Conservation (phyloP, 1,140 invertebrate species). For the Holcopasites calliopsidis region DNA sequence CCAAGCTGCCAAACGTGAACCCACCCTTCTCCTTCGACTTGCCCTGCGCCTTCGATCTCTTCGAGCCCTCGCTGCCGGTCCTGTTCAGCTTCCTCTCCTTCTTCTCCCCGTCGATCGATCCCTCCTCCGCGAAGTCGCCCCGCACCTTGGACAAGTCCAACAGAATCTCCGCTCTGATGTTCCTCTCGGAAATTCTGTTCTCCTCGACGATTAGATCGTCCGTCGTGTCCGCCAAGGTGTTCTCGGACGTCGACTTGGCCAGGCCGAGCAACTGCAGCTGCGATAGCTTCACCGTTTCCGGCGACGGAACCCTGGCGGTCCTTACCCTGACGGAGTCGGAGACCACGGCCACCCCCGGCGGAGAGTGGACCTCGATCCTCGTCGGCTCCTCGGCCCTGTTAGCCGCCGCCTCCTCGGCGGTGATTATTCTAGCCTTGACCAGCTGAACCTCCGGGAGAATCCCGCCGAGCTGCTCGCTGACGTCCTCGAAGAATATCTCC, state of each 20-base stretch:
- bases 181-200: slow-evolving; percentile 67
- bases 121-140: slow-evolving; percentile 39
- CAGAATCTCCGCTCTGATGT: slow-evolving; percentile 71
- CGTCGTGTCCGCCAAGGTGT: slow-evolving; percentile 49
- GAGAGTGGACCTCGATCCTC: slow-evolving; percentile 46
- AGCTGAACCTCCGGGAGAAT: slow-evolving; percentile 62
- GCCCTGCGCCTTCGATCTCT: slow-evolving; percentile 13
- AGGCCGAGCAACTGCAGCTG: slow-evolving; percentile 53
- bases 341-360: slow-evolving; percentile 34
- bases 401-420: slow-evolving; percentile 61
- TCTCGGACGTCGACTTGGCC: slow-evolving; percentile 72
- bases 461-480: slow-evolving; percentile 45
- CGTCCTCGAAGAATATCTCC: slow-evolving; percentile 66
- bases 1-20: slow-evolving; percentile 43
- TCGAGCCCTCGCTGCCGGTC: slow-evolving; percentile 58
- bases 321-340: slow-evolving; percentile 32
- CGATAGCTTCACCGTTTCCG: slow-evolving; percentile 35
- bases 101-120: slow-evolving; percentile 2
- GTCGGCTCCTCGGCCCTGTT: slow-evolving; percentile 37
- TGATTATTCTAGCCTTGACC: slow-evolving; percentile 69
- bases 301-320: slow-evolving; percentile 38
- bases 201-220: slow-evolving; percentile 15
- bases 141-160: slow-evolving; percentile 71
- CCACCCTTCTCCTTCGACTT: slow-evolving; percentile 7
- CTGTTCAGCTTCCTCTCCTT: slow-evolving; percentile 49